Base-by-base conservation (phyloP, 2,113 vertebrate species). In the Lasiurus borealis region DNA sequence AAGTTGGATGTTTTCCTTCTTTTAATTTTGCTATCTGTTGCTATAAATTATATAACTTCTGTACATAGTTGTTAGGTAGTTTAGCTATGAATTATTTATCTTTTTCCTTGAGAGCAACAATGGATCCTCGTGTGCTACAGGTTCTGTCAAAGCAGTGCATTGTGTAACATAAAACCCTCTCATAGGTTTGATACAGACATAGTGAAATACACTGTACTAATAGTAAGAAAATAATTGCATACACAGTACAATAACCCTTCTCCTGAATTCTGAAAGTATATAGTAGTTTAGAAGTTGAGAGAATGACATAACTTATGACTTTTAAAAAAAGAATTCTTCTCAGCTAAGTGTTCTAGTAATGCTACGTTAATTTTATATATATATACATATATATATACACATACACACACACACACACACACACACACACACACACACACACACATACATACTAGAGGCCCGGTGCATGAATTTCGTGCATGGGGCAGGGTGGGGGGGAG, bases 271-370 rank as follows among this genome's bases (percentile, higher is more conserved):
- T 84, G 19, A 50, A 18, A 12, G 36, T 82, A 34, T 23, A 1
- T 69, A 78, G 54, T 29, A 88, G 34, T 40, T 82, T 52, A 90
- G 15, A 96, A 92, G 21, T 57, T 68, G 27, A 89, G 31, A 88
- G 57, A 76, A 76, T 40, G 57, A 82, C 1, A 75, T 50, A 71
- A n/a, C 2, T 16, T 87, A 6, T 57, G 93, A 27, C 25, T 84
- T n/a, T 84, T 71, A 50, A 12, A 69, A 66, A 73, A 48, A 25
- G 2, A 75, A 18, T 50, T 82, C 82, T 14, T 25, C 64, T 83
- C 44, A 50, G 64, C 2, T 57, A 72, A 89, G 10, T 34, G 3
- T 77, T 92, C 25, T 50, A 82, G 8, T 29, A 92, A 80, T 85
- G 31, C 5, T 31, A 72, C 78, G 1, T 88, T 88, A 85, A 71